phyloP scores from a whole-genome alignment of 2,113 vertebrate species.

The Pituophis catenifer region DNA sequence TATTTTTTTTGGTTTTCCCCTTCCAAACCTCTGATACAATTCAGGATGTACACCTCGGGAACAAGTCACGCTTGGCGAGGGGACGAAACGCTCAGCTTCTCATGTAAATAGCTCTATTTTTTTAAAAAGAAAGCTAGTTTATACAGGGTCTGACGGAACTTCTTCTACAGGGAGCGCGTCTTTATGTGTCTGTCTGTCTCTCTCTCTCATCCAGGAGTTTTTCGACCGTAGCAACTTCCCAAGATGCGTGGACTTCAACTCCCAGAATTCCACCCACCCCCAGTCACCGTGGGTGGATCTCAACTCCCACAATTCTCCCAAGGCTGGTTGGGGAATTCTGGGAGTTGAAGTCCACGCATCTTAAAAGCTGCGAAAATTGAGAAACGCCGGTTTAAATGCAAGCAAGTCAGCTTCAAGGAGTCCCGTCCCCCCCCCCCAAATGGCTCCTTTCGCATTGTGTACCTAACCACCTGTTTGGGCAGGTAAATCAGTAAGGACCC shows the following conservation, averaged over 20 bases:
- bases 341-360: not conserved
- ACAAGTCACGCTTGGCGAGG: conserved; percentile 55
- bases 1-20: not conserved
- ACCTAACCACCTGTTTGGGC: conserved; percentile 28
- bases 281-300: not conserved
- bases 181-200: conserved; percentile 40
- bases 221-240: not conserved
- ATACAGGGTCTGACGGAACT: conserved; percentile 66
- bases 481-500: conserved; percentile 32
- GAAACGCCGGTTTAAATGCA: conserved; percentile 44
- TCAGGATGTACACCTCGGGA: conserved; percentile 42
- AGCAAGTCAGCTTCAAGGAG: conserved; percentile 56
- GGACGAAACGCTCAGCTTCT: conserved; percentile 64
- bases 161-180: conserved; percentile 64
- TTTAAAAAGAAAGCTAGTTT: conserved; percentile 64
- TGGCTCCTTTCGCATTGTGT: conserved; percentile 58
- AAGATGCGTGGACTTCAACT: not conserved
- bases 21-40: not conserved
- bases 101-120: conserved; percentile 72
- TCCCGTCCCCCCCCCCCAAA: conserved; percentile 20
- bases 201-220: not conserved
- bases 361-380: not conserved
- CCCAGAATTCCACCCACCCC: not conserved
- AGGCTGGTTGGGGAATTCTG: not conserved
- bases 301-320: not conserved